These are phyloP conservation scores for Bombus terrestris DNA, from an alignment of 1,140 invertebrate genomes.

Conservation along the genomic window DNA sequence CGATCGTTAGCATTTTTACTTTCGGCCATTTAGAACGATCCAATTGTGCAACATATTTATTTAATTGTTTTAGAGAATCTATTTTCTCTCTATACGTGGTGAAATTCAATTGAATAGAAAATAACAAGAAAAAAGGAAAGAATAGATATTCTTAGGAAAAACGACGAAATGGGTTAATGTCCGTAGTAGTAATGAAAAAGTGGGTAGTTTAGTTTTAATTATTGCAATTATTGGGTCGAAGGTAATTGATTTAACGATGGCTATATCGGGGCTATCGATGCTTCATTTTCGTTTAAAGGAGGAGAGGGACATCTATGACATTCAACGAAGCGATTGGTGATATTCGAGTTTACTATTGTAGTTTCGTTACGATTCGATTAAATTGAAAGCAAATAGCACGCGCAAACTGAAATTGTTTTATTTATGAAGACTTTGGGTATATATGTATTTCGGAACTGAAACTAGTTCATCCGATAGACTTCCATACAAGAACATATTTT, in stretches of 20 bases:
- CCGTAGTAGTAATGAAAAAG: too few relatives aligned
- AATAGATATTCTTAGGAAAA: too few relatives aligned
- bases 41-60: too few relatives aligned
- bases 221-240: background rate
- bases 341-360: background rate
- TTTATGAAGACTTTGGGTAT: background rate
- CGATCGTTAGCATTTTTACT: too few relatives aligned
- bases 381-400: background rate
- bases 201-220: too few relatives aligned
- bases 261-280: background rate
- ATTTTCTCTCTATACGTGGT: too few relatives aligned
- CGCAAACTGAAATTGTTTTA: background rate
- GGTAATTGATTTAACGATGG: background rate
- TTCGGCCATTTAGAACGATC: too few relatives aligned
- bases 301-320: background rate
- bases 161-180: too few relatives aligned
- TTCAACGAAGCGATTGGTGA: background rate
- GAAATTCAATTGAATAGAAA: too few relatives aligned
- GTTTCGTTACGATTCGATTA: constrained; percentile 6
- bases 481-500: background rate
- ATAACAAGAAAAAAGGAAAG: too few relatives aligned
- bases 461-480: background rate
- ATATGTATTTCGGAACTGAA: background rate
- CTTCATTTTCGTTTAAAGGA: background rate
- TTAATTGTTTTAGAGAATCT: too few relatives aligned